Evolutionary conservation across 2,113 vertebrate species (phyloP), one percentile per base, ranked within the genome.

Genomic region (Charadrius vociferus): DNA sequence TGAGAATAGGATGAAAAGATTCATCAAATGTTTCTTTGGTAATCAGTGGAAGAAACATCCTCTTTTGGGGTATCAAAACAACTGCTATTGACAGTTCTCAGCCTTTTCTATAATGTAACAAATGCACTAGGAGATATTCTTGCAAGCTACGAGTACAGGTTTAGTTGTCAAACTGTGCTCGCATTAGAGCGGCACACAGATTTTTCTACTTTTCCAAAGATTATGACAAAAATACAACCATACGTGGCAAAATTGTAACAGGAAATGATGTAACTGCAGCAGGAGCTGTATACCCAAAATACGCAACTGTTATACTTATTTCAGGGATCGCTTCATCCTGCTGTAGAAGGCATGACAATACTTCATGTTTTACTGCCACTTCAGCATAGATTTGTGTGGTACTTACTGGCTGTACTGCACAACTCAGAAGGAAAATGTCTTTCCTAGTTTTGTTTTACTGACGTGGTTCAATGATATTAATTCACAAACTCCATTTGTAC

Each of bases 341-440:
- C 45, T 78, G 39, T 18, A 77, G 55, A 61, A 56, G 34, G 36
- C 52, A 62, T 34, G 18, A 7, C 49, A 73, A 56, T 29, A 26
- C 21, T 66, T 67, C 10, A 34, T 1, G 7, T 66, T 79, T 49
- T 73, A 26, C 55, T 74, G 65, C 73, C 29, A 10, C 36, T 73
- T 70, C 43, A 50, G n/a, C 8, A 2, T 4, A 62, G 59, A 53
- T 50, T 68, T 65, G 43, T 36, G 68, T 59, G 70, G 49, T 49
- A 39, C 43, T 41, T 84, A 3, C 3, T 56, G 61, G 41, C 52
- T 58, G 30, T 62, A 26, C 36, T 52, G 41, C 39, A 74, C 32
- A 55, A 10, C 29, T 37, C 0, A 0, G 49, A 59, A 61, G 19
- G 45, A 73, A 39, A 6, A 52, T 34, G 4, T 16, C 29, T 47